Percentiles rank a stretch among this genome's conserved stretches.
Evolutionary conservation across 2,888 invertebrate species (phyloP).

Genomic region (Parnassius apollo): DNA sequence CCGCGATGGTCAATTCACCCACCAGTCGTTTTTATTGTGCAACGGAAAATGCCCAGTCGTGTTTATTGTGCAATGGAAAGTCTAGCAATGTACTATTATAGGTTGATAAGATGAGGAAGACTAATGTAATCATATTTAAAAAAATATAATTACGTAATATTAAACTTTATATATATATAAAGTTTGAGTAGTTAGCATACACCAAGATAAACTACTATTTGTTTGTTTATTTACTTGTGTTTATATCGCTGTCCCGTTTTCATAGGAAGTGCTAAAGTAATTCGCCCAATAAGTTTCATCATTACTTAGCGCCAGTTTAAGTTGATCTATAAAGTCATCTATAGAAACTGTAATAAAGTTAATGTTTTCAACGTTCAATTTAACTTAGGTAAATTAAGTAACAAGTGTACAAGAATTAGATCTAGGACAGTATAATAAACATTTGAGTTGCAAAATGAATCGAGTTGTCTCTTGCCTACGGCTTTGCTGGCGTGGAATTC

Average conservation of each 20-base stretch:
- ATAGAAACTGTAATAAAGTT: neutral
- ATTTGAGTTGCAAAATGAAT: conserved; percentile 30
- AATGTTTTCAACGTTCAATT: conserved; percentile 7
- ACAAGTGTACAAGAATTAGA: conserved; percentile 25
- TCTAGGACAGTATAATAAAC: conserved; percentile 31
- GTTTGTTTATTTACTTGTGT: conserved; percentile 4
- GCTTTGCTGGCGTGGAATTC: too few relatives aligned
- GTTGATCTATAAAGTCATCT: conserved; percentile 1
- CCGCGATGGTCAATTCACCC: too few relatives aligned
- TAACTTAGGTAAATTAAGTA: neutral
- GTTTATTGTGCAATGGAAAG: too few relatives aligned
- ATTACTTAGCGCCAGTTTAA: conserved; percentile 4
- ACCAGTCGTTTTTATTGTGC: too few relatives aligned
- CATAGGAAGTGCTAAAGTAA: conserved; percentile 11
- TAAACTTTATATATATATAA: too few relatives aligned
- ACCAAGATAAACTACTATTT: neutral
- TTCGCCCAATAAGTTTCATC: conserved; percentile 15
- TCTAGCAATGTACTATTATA: too few relatives aligned
- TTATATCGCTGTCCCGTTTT: conserved; percentile 8
- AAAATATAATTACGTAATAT: too few relatives aligned
- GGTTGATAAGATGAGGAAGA: too few relatives aligned
- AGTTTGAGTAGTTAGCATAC: neutral
- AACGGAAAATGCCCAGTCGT: too few relatives aligned
- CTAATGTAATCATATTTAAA: too few relatives aligned
- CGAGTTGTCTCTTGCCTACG: conserved; percentile 6